Percentiles rank a stretch among this genome's conserved stretches.
Conservation (phyloP, 1,140 invertebrate species). For the Drosophila persimilis region DNA sequence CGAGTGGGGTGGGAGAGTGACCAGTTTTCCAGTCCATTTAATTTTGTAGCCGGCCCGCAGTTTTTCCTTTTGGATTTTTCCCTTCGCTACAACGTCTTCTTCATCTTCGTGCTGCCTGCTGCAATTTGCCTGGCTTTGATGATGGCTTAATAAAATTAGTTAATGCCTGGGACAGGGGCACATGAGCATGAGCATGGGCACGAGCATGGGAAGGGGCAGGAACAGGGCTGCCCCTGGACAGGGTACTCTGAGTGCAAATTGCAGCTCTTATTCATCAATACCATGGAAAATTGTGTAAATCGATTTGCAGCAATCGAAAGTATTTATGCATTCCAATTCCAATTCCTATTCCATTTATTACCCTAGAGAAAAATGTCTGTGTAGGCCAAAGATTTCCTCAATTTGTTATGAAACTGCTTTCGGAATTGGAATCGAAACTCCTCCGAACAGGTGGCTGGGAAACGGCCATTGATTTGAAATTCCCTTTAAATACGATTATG, state of each 20-base stretch:
- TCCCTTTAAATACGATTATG: too few relatives aligned
- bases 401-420: neutral
- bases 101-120: neutral
- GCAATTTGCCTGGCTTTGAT: conserved; percentile 52
- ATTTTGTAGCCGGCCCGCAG: conserved; percentile 69
- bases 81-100: neutral
- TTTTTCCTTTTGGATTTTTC: conserved; percentile 45
- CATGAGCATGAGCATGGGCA: neutral
- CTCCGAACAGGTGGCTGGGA: too few relatives aligned
- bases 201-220: too few relatives aligned
- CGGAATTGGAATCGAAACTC: too few relatives aligned
- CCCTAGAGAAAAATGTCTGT: neutral
- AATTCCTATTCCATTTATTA: conserved; percentile 33
- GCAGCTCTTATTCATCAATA: neutral
- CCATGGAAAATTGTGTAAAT: conserved; percentile 34
- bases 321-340: conserved; percentile 34
- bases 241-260: conserved; percentile 14
- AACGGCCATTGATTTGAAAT: too few relatives aligned
- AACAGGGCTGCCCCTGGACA: too few relatives aligned
- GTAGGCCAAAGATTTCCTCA: neutral
- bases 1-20: conserved; percentile 28
- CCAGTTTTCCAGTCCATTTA: conserved; percentile 79
- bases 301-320: conserved; percentile 33
- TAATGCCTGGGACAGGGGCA: conserved; percentile 30
- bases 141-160: conserved; percentile 69